Evolutionary conservation across 92 coral and sea anemone genomes (phyloP), one percentile per base, ranked within the genome.

Genomic region (Virgularia gustaviana): DNA sequence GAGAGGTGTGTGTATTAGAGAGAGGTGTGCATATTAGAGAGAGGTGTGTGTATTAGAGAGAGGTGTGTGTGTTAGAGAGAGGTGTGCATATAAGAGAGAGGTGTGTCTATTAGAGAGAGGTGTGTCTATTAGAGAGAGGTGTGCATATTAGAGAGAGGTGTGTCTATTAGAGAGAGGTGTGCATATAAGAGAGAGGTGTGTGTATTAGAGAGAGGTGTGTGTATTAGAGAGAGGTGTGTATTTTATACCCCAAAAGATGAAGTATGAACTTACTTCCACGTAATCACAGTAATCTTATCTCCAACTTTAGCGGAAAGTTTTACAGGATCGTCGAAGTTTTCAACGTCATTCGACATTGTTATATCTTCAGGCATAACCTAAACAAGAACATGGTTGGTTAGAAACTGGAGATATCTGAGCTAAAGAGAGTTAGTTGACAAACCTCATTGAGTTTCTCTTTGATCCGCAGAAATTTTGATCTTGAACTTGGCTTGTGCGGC

Each of bases 321-420:
- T 44, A 83, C 88, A 36, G 89, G 83, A 30, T 77, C 71, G 47
- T 85, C 81, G 68, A 89, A 86, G 43, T 87, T 90, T 64, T 87
- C 88, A 9, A 65, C 70, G 56, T 68, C 88, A 27, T 83, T 47
- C 33, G 51, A 64, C 7, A 87, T 85, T 2, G 78, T 80, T 3
- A 70, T 90, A 68, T 86, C 88, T 30, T 81, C 81, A 63, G 98
- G 98, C 49, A 78, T 88, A n/a, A 73, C 75, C 98, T 92, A 53
- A 19, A 58, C 3, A 58, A 41, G 0, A n/a, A n/a, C n/a, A n/a
- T n/a, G 0, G 3, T 18, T 2, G 24, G 24, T 49, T 18, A 9
- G 18, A 20, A 18, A 29, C 27, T 57, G 12, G 4, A 18, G 29
- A 25, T 12, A n/a, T 11, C 18, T 29, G 32, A 25, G 65, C 0